phyloP scores from a whole-genome alignment of 2,888 invertebrate genomes.

The Pollenia amentaria region DNA sequence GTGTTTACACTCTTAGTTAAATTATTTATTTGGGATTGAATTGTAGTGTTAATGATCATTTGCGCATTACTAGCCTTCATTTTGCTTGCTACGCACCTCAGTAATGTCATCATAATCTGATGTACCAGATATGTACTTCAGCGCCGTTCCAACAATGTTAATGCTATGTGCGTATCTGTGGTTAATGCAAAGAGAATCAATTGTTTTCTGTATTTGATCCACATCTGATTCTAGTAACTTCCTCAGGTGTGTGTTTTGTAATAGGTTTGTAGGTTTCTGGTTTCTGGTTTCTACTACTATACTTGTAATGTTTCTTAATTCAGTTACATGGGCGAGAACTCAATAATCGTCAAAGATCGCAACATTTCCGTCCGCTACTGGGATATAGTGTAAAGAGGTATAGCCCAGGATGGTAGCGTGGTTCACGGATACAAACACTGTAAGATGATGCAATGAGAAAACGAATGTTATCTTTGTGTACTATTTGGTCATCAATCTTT shows the following conservation, averaged over 20 bases:
- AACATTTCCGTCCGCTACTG: background rate
- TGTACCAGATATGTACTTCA: background rate
- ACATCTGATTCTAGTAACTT: background rate
- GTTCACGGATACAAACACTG: background rate
- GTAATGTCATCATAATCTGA: too few relatives aligned
- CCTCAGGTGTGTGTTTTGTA: too few relatives aligned
- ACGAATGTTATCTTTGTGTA: too few relatives aligned
- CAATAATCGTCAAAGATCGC: slow-evolving; percentile 6
- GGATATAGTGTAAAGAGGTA: slow-evolving; percentile 10
- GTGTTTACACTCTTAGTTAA: slow-evolving; percentile 38
- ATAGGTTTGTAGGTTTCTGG: too few relatives aligned
- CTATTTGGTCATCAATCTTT: background rate
- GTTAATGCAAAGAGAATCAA: background rate
- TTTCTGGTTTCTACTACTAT: too few relatives aligned
- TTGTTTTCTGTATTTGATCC: background rate
- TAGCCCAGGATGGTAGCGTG: slow-evolving; percentile 22
- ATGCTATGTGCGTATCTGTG: background rate
- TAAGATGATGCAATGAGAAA: slow-evolving; percentile 1
- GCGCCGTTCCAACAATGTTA: background rate
- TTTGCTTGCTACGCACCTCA: background rate
- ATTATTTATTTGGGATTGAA: slow-evolving; percentile 32
- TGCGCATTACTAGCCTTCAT: background rate
- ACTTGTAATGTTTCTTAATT: background rate
- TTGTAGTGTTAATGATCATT: background rate
- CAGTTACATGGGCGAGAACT: slow-evolving; percentile 16